These are phyloP conservation scores for Tachina grossa DNA, from an alignment of 2,888 invertebrate species.

Conservation along the genomic window DNA sequence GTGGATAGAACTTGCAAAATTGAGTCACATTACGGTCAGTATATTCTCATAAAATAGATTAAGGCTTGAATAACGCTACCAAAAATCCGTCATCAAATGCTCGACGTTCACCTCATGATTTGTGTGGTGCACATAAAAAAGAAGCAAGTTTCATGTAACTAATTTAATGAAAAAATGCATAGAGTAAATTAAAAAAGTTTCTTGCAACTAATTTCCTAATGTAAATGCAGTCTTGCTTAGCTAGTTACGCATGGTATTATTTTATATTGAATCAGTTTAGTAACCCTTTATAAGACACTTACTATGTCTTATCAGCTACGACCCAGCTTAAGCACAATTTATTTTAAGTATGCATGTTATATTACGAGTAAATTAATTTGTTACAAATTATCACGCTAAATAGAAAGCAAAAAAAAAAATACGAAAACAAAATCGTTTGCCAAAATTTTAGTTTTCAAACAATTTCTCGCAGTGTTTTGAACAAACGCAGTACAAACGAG, in stretches of 20 bases:
- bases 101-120: too few relatives aligned
- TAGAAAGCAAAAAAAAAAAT: neutral
- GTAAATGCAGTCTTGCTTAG: neutral
- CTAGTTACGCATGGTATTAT: neutral
- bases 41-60: too few relatives aligned
- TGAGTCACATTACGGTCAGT: too few relatives aligned
- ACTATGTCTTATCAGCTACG: slow-evolving; percentile 30
- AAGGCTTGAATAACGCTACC: too few relatives aligned
- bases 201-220: neutral
- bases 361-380: neutral
- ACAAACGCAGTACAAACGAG: neutral
- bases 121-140: too few relatives aligned
- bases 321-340: slow-evolving; percentile 1
- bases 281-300: neutral
- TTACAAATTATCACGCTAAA: neutral
- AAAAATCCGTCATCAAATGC: too few relatives aligned
- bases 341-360: neutral
- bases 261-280: neutral
- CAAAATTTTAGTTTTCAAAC: neutral
- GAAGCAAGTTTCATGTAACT: too few relatives aligned
- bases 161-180: too few relatives aligned
- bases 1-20: too few relatives aligned
- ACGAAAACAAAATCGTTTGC: neutral
- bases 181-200: too few relatives aligned
- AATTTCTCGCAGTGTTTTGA: slow-evolving; percentile 13